Evolutionary conservation across 1,140 invertebrate genomes (phyloP), one percentile per base, ranked within the genome.

Genomic region (Trachymyrmex cornetzi): DNA sequence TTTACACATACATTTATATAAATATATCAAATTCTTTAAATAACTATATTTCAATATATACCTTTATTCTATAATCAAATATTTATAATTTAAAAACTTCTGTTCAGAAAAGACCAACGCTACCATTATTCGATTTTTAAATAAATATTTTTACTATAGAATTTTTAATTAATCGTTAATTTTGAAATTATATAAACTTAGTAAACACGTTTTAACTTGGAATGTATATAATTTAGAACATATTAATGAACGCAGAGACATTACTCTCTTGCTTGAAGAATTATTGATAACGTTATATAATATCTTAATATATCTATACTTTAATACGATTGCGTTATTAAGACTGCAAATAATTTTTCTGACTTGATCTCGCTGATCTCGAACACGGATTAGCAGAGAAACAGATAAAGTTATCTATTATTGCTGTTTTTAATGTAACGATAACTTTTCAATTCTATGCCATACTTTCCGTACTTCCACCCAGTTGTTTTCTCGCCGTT

Each of bases 401-500:
- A 34, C 24, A 6, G 38, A 72, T 61, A 48, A 59, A 75, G 38
- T 48, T 84, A 84, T 82, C 4, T 38, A 82, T 82, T 82, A 61
- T 75, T 84, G 74, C 38, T 74, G 16, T 61, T 61, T 74, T 24
- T 75, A 63, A 84, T 74, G 66, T 82, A 84, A 75, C 24, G 34
- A 82, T 44, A 82, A 82, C 34, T 74, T 84, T 84, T 74, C 71
- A 57, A 74, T 74, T 84, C 69, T 19, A 38, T 74, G 69, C 74
- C 55, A 84, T 84, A 84, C 69, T 74, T 84, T 38, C n/a, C 14
- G 27, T 63, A 74, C 80, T 84, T 84, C 38, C n/a, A 84, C 24
- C 67, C 19, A 84, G 67, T 84, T 84, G 69, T 84, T 84, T 84
- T 84, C 80, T 84, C 55, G 55, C 69, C 67, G 69, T 74, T 59